phyloP scores from a whole-genome alignment of 1,140 invertebrate species.

The Scaptomyza graminum region DNA sequence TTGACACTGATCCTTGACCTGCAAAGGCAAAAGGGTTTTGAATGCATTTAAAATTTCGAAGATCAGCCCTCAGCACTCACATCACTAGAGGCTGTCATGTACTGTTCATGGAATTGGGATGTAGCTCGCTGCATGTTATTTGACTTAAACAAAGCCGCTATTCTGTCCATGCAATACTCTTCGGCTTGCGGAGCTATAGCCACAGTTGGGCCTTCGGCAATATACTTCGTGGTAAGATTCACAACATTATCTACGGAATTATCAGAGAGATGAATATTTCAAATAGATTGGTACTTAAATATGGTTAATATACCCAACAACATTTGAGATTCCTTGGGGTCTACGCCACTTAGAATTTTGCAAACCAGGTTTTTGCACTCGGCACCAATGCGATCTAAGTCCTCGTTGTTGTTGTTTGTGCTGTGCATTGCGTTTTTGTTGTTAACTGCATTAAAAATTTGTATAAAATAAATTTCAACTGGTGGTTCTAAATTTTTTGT shows the following conservation, averaged over 20 bases:
- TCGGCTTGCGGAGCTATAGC: slow-evolving; percentile 39
- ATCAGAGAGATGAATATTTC: not conserved
- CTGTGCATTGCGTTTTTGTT: no score
- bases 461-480: no score
- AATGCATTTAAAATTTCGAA: not conserved
- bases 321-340: no score
- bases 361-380: no score
- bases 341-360: no score
- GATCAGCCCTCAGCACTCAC: slow-evolving; percentile 8
- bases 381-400: no score
- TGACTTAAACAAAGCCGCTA: slow-evolving; percentile 16
- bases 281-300: not conserved
- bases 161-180: slow-evolving; percentile 33
- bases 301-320: not conserved
- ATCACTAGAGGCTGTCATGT: not conserved
- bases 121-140: not conserved
- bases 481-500: no score
- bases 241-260: slow-evolving; percentile 25
- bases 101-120: slow-evolving; percentile 19
- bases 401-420: no score
- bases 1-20: slow-evolving; percentile 41
- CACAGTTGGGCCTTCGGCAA: slow-evolving; percentile 42
- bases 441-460: no score
- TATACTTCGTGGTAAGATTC: slow-evolving; percentile 54
- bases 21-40: not conserved